phyloP scores from a whole-genome alignment of 2,113 vertebrate species.

The Megaceryle torquata region DNA sequence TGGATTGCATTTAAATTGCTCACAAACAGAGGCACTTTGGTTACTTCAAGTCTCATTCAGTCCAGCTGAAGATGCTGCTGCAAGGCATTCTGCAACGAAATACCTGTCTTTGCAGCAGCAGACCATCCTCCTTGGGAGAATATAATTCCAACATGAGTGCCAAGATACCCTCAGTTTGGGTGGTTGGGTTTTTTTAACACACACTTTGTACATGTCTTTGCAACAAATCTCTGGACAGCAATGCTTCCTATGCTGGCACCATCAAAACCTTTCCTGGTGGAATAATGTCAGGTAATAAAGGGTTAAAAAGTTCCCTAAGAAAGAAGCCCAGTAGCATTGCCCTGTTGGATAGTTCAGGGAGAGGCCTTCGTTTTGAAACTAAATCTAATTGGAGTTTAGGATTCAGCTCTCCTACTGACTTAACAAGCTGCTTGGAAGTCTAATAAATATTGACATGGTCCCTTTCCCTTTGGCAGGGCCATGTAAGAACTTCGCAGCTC shows the following conservation, averaged over 20 bases:
- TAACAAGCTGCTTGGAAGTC: conserved; percentile 22
- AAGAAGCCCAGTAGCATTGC: not conserved
- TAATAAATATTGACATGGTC: conserved; percentile 57
- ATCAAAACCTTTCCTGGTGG: not conserved
- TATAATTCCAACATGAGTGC: not conserved
- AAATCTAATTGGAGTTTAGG: conserved; percentile 45
- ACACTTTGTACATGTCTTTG: accelerated
- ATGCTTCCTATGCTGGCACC: accelerated
- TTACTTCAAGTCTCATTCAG: not conserved
- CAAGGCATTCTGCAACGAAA: not conserved
- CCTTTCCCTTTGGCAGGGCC: not conserved
- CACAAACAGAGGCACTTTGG: accelerated
- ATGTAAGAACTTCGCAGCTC: not conserved
- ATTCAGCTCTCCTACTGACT: conserved; percentile 46
- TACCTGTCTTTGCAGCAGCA: not conserved
- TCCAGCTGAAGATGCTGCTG: not conserved
- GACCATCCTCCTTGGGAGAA: not conserved
- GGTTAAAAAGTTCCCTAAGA: not conserved
- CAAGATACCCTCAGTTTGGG: not conserved
- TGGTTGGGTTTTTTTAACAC: not conserved
- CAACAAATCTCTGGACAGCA: not conserved
- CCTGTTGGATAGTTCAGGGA: not conserved
- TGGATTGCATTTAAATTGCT: not conserved
- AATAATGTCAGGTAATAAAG: not conserved
- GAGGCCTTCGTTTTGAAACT: conserved; percentile 16